phyloP scores from a whole-genome alignment of 2,113 vertebrate genomes.

The Actenoides hombroni region DNA sequence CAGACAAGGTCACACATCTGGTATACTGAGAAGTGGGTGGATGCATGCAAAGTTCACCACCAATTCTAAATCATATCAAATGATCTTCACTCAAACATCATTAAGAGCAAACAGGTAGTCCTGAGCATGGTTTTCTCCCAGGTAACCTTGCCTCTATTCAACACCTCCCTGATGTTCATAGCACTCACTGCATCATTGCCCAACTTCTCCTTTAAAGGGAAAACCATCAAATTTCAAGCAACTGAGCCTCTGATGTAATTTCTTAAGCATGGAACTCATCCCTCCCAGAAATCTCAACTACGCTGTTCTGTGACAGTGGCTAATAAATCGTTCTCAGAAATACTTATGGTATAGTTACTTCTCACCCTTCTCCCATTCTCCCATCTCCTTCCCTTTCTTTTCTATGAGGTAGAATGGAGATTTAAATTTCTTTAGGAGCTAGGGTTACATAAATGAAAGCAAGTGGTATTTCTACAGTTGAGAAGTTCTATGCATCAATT shows the following conservation, averaged over 20 bases:
- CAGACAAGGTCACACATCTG: background rate
- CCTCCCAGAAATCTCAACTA: background rate
- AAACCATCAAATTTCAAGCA: background rate
- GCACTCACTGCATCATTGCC: background rate
- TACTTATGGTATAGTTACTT: background rate
- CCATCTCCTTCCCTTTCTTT: background rate
- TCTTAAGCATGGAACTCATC: background rate
- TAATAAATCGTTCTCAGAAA: background rate
- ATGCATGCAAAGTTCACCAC: background rate
- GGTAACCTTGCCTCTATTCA: background rate
- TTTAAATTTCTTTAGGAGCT: background rate
- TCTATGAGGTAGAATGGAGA: background rate
- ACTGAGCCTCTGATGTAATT: background rate
- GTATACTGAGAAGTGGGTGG: background rate
- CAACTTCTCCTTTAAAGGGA: background rate
- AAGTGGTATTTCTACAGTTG: background rate
- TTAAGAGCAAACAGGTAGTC: background rate
- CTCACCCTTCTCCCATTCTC: background rate
- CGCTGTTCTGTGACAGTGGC: background rate
- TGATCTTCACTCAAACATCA: background rate
- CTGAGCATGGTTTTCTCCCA: background rate
- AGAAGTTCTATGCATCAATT: background rate
- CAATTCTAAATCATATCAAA: background rate
- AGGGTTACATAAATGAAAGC: background rate
- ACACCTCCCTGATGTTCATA: background rate